These are phyloP conservation scores for Thalassophryne amazonica DNA, from an alignment of 2,797 vertebrate genomes.

Conservation along the genomic window DNA sequence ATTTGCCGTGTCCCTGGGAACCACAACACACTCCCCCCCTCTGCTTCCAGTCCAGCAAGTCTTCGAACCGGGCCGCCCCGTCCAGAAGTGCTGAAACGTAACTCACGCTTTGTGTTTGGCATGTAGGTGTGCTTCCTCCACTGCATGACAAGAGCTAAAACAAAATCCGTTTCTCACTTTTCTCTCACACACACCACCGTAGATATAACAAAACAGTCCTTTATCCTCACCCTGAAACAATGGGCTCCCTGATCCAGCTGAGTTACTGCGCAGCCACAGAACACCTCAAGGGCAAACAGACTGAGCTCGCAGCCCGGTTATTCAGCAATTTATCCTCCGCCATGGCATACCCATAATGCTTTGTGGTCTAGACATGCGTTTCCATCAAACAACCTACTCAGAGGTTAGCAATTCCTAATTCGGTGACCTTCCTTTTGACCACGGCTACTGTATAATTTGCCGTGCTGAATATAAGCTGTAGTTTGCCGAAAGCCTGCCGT, in stretches of 20 bases:
- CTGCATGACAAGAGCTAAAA: constrained; percentile 9
- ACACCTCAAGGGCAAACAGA: constrained; percentile 47
- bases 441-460: constrained; percentile 44
- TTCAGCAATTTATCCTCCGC: constrained; percentile 42
- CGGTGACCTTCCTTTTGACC: constrained; percentile 51
- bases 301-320: constrained; percentile 7
- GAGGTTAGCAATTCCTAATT: constrained; percentile 33
- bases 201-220: constrained; percentile 40
- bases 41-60: constrained; percentile 11
- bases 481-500: constrained; percentile 1
- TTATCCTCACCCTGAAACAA: constrained; percentile 51
- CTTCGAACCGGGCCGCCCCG: constrained; percentile 1
- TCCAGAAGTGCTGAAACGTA: constrained; percentile 50
- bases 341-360: constrained; percentile 39
- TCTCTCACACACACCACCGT: constrained; percentile 15
- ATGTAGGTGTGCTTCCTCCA: constrained; percentile 59
- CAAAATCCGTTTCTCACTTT: constrained; percentile 6
- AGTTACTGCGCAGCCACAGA: constrained; percentile 36
- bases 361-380: constrained; percentile 48
- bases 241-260: constrained; percentile 29
- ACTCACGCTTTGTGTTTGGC: constrained; percentile 37
- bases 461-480: constrained; percentile 9
- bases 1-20: constrained; percentile 43
- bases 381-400: constrained; percentile 38
- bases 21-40: constrained; percentile 19